phyloP scores from a whole-genome alignment of 1,140 invertebrate genomes.

The Rhopalosiphum padi region DNA sequence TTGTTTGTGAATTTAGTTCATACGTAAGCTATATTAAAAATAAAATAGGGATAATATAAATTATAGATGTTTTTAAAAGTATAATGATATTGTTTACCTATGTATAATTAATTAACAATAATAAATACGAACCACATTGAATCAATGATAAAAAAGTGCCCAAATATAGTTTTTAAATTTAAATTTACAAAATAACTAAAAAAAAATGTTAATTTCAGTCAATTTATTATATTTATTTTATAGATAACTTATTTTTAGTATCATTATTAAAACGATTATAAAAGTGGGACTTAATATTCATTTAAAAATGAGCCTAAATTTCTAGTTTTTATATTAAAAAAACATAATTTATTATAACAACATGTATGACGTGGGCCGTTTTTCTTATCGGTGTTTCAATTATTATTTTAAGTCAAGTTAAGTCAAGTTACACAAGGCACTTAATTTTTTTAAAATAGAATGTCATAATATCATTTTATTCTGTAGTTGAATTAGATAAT shows the following conservation, averaged over 20 bases:
- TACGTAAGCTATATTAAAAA: too few relatives aligned
- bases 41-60: too few relatives aligned
- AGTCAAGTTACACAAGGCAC: neutral
- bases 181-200: neutral
- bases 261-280: neutral
- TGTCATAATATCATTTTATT: too few relatives aligned
- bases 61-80: too few relatives aligned
- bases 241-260: neutral
- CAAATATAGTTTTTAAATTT: neutral
- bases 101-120: neutral
- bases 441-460: neutral
- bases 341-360: neutral
- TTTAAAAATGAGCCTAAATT: neutral
- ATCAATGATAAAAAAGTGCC: neutral
- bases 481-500: too few relatives aligned
- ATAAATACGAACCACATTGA: neutral
- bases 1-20: too few relatives aligned
- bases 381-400: neutral
- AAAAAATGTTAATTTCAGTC: neutral
- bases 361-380: neutral
- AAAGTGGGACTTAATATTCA: neutral
- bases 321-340: neutral
- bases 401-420: neutral
- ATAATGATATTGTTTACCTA: neutral
- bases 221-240: neutral